These are phyloP conservation scores for Imbricaverruca yamaguchii DNA, from an alignment of 2,888 invertebrate species.

Conservation along the genomic window DNA sequence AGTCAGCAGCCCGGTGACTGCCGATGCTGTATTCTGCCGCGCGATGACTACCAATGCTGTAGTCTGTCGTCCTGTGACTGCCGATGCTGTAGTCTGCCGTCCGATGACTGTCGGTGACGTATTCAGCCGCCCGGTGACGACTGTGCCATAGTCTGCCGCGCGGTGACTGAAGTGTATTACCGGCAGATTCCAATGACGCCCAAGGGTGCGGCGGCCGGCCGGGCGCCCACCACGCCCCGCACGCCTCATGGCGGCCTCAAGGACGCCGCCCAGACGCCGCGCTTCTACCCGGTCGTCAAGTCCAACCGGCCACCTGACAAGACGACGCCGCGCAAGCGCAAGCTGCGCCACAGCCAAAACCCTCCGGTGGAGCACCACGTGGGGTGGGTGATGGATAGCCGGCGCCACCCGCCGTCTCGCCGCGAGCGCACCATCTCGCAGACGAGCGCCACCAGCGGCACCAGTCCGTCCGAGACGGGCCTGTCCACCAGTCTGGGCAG, in stretches of 20 bases:
- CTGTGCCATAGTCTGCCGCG: too few relatives aligned
- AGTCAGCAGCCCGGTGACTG: too few relatives aligned
- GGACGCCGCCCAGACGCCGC: constrained; percentile 56
- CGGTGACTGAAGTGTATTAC: too few relatives aligned
- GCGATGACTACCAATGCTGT: too few relatives aligned
- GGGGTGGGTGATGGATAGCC: constrained; percentile 94
- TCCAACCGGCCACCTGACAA: constrained; percentile 50
- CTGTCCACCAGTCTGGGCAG: constrained; percentile 68
- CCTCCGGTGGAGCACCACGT: constrained; percentile 56
- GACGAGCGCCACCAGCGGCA: constrained; percentile 52
- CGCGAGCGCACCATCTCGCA: background rate
- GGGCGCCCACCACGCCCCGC: constrained; percentile 55
- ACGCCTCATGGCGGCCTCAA: constrained; percentile 68
- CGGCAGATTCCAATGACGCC: constrained; percentile 72
- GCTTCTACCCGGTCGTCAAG: constrained; percentile 93
- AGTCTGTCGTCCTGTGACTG: too few relatives aligned
- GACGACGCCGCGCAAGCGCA: constrained; percentile 66
- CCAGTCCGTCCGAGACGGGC: constrained; percentile 58
- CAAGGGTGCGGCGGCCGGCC: constrained; percentile 55
- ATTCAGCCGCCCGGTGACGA: too few relatives aligned
- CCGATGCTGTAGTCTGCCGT: too few relatives aligned
- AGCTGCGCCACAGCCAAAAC: constrained; percentile 79
- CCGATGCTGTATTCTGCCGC: too few relatives aligned
- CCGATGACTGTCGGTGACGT: too few relatives aligned
- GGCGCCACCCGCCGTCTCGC: constrained; percentile 53